Conservation (phyloP, 2,113 vertebrate genomes). For the Erythrolamprus reginae region DNA sequence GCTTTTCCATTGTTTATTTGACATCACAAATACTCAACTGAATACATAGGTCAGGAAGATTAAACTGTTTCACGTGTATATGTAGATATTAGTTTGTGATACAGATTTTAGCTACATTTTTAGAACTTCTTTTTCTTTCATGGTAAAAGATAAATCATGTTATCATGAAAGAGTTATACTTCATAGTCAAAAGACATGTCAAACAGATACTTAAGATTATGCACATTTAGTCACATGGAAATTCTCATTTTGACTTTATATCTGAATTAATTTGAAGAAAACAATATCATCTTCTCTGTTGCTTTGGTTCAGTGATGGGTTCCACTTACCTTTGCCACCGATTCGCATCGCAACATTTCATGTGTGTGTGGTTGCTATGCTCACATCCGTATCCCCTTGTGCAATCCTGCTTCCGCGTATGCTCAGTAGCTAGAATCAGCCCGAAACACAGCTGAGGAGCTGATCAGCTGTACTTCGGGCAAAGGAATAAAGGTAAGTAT, state of each 20-base stretch:
- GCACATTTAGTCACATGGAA: background rate
- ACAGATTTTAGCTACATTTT: background rate
- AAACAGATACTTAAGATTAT: background rate
- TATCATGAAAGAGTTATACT: background rate
- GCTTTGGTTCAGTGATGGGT: too few species aligned
- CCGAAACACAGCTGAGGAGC: too few species aligned
- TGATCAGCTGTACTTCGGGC: too few species aligned
- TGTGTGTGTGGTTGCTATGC: too few species aligned
- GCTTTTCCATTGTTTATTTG: background rate
- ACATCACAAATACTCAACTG: background rate
- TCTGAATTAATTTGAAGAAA: background rate
- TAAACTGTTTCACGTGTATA: background rate
- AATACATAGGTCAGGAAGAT: background rate
- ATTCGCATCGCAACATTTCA: too few species aligned
- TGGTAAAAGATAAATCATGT: background rate
- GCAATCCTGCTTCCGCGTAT: too few species aligned
- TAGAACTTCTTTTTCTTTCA: background rate
- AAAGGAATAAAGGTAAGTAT: too few species aligned
- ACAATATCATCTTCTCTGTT: background rate
- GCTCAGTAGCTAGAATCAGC: too few species aligned
- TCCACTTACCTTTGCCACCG: too few species aligned
- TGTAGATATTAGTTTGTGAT: background rate
- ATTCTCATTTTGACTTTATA: background rate
- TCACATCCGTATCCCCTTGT: too few species aligned
- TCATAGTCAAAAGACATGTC: background rate